Percentiles rank a stretch among this genome's conserved stretches.
Evolutionary conservation across 2,888 invertebrate species (phyloP).

Genomic region (Chymomyza caudatula): DNA sequence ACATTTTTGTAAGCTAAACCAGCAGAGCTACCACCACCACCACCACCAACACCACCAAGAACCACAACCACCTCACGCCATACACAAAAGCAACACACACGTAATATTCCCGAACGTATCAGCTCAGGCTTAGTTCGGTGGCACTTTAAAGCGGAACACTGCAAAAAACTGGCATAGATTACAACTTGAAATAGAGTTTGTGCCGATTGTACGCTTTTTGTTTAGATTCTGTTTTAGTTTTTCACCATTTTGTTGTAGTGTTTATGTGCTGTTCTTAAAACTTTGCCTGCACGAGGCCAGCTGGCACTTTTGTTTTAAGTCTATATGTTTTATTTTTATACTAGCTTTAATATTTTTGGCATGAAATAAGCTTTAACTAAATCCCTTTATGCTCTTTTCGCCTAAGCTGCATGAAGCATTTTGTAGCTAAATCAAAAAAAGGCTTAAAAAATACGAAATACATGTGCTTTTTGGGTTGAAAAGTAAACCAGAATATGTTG

Average conservation of each 20-base stretch:
- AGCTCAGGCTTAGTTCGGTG: not conserved
- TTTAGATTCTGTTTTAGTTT: not conserved
- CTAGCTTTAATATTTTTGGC: not conserved
- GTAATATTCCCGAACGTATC: not conserved
- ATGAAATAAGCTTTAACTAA: not conserved
- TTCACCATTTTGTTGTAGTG: not conserved
- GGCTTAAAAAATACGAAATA: too few species aligned
- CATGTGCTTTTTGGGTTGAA: not conserved
- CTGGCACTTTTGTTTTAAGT: not conserved
- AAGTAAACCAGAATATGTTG: not conserved
- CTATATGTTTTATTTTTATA: not conserved
- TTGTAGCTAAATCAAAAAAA: too few species aligned
- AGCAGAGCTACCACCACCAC: conserved; percentile 6
- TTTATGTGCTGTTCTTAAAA: not conserved
- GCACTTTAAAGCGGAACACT: not conserved
- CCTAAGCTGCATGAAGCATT: too few species aligned
- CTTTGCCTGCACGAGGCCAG: not conserved
- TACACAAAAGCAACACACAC: not conserved
- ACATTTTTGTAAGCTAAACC: conserved; percentile 47
- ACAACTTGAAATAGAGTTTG: not conserved
- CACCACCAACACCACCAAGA: conserved; percentile 14
- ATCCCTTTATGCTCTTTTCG: too few species aligned
- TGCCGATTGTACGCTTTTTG: not conserved
- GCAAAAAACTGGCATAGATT: not conserved
- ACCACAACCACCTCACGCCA: conserved; percentile 1